Conservation (phyloP, 2,888 invertebrate genomes). For the Trissoscelio sp. region DNA sequence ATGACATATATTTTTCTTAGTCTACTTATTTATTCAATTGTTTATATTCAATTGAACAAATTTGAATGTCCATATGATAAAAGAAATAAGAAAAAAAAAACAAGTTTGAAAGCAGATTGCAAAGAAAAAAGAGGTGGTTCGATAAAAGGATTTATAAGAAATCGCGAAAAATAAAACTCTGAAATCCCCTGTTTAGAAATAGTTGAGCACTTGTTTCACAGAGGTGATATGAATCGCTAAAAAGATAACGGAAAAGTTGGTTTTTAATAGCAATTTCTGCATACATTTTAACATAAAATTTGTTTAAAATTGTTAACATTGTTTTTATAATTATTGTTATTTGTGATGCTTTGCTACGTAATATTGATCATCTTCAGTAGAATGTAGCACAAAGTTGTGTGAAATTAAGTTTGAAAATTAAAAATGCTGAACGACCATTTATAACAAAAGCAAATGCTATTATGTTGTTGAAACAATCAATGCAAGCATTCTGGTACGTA, state of each 20-base stretch:
- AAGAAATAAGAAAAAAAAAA: too few species aligned
- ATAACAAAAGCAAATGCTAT: slow-evolving; percentile 5
- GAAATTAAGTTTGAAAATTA: neutral
- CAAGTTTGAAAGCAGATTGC: neutral
- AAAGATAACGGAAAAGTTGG: neutral
- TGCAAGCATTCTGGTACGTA: neutral
- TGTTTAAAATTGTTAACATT: too few species aligned
- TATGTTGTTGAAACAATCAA: slow-evolving; percentile 20
- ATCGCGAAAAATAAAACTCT: neutral
- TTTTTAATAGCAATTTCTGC: too few species aligned
- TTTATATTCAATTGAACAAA: too few species aligned
- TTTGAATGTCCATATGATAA: too few species aligned
- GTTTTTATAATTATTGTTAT: neutral
- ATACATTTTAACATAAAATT: too few species aligned
- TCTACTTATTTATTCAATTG: too few species aligned
- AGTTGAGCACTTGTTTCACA: neutral
- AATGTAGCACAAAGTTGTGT: neutral
- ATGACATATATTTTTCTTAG: too few species aligned
- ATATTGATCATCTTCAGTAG: neutral
- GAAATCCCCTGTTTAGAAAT: neutral
- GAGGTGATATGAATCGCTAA: neutral
- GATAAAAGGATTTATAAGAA: neutral
- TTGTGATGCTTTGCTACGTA: neutral
- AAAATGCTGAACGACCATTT: slow-evolving; percentile 5
- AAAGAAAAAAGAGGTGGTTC: slow-evolving; percentile 3